Conservation (phyloP, 2,113 vertebrate species). For the Monarcha castaneiventris region DNA sequence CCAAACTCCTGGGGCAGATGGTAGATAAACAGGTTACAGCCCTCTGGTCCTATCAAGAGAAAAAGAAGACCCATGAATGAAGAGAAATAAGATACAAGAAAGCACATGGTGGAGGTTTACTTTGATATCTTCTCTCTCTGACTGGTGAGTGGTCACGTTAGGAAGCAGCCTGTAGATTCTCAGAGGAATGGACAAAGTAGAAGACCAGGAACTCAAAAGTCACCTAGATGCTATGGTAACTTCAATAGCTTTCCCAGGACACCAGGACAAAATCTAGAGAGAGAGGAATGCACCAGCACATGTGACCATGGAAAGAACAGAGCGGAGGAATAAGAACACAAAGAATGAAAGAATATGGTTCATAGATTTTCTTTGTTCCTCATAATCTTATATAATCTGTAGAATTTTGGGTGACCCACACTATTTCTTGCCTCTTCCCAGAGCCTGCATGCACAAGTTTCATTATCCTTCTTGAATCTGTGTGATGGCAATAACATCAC, state of each 20-base stretch:
- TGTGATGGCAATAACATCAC: background rate
- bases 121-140: background rate
- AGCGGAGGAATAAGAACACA: background rate
- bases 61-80: slow-evolving; percentile 34
- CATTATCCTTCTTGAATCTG: background rate
- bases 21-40: slow-evolving; percentile 99
- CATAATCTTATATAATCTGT: background rate
- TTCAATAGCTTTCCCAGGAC: background rate
- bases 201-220: background rate
- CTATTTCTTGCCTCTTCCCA: background rate
- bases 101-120: background rate
- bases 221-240: background rate
- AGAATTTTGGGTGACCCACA: background rate
- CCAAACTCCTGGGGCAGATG: slow-evolving; percentile 99
- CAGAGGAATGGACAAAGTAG: background rate
- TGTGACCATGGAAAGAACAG: background rate
- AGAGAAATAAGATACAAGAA: background rate
- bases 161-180: background rate
- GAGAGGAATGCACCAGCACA: background rate
- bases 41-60: slow-evolving; percentile 90
- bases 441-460: background rate
- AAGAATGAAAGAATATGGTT: background rate
- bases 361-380: background rate
- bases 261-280: background rate
- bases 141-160: background rate